Evolutionary conservation across 2,888 invertebrate genomes (phyloP), one percentile per base, ranked within the genome.

Genomic region (Epistrophella euchroma): DNA sequence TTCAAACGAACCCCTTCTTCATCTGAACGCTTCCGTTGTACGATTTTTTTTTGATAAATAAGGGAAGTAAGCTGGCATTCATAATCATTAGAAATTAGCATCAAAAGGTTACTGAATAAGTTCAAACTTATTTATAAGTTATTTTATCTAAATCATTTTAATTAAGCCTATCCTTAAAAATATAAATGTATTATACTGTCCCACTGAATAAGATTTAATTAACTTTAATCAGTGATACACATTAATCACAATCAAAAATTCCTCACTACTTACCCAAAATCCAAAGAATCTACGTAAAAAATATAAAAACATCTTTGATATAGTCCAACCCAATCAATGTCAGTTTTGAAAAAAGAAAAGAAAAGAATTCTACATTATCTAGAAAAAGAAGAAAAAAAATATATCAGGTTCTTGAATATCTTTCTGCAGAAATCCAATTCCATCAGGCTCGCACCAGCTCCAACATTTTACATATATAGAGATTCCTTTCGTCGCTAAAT

Each of bases 201-300:
- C 10, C 28, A n/a, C 10, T 32, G 2, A 10, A 56, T 9, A 22
- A 70, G 62, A 55, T n/a, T n/a, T n/a, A n/a, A n/a, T 76, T 70
- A 76, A 40, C 11, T 37, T 68, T 81, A 81, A 81, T 81, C 60
- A 70, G 70, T 70, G 52, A 28, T 45, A 35, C 64, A 40, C 11
- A 81, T 81, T 81, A 56, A 81, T 81, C 81, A 81, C 81, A 76
- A 76, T 76, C 71, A 76, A 40, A 80, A 71, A 81, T 81, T 80
- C 68, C 75, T 15, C 50, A 43, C 50, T 47, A n/a, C n/a, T n/a
- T n/a, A n/a, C 50, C 13, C 5, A 28, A 68, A 80, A 28, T 56
- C 43, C 43, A 19, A 32, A 22, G n/a, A 58, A n/a, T 35, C 56
- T 58, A 19, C 2, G 7, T 55, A 13, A 52, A 25, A 56, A 32